Base-by-base conservation (phyloP, 2,888 invertebrate genomes). In the Ochropleura leucogaster region DNA sequence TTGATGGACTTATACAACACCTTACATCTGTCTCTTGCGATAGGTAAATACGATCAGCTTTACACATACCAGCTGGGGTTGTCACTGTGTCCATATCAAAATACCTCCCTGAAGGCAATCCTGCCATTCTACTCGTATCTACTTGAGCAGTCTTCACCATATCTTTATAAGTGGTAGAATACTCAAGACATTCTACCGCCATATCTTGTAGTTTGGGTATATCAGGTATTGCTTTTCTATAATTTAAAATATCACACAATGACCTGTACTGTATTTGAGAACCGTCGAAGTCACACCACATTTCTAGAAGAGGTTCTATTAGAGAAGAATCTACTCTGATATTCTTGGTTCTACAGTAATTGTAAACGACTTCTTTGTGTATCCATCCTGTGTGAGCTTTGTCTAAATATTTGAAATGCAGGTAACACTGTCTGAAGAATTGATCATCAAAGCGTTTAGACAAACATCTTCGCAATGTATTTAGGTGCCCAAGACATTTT, bases 171-270 rank as follows among this genome's bases (percentile, higher is more conserved):
- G 92, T 93, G 0, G 92, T 93, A 5, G 82, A 77, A 83, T 87
- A 92, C 49, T 91, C 88, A 10, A 89, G 53, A 82, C 88, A 90
- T 7, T 90, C 84, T 0, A 72, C 60, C 0, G 78, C 68, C 40
- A 90, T 63, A 84, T 93, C 93, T 44, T 85, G 73, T 67, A 95
- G 85, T 87, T 93, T 93, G 16, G 92, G 91, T 30, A 95, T 79
- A 7, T 82, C 85, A 20, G 92, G 92, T 51, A 86, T 81, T 18
- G 88, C 87, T 67, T 89, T 86, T 73, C 90, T 92, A 72, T 89
- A 90, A 83, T 96, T 92, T 4, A 96, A 85, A 20, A 95, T 78
- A 60, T 92, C 85, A 30, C 96, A 80, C 82, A 97, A 96, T 30
- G 87, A 91, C 71, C 85, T 87, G 71, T 96, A 97, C 77, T 95